phyloP scores from a whole-genome alignment of 2,888 invertebrate genomes.

The Schizotus pectinicornis region DNA sequence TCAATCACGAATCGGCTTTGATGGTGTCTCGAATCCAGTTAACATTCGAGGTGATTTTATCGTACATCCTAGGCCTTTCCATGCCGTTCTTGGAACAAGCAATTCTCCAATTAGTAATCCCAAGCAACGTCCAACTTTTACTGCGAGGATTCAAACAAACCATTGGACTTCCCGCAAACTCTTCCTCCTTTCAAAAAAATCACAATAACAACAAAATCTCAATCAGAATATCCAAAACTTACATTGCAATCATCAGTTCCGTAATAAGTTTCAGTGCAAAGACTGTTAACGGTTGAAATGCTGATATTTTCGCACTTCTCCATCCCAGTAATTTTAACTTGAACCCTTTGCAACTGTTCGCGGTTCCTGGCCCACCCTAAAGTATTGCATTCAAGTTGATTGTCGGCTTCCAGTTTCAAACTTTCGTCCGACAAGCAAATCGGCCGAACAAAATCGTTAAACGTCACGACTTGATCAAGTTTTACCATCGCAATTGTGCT shows the following conservation, averaged over 20 bases:
- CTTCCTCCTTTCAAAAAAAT: conserved; percentile 73
- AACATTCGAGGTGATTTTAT: conserved; percentile 80
- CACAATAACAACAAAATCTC: background rate
- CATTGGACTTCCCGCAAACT: conserved; percentile 87
- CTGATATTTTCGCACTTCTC: conserved; percentile 85
- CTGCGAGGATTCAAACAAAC: conserved; percentile 76
- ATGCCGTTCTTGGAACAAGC: conserved; percentile 80
- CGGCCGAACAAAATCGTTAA: conserved; percentile 84
- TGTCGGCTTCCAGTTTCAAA: conserved; percentile 50
- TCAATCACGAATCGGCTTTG: conserved; percentile 50
- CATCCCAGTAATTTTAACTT: conserved; percentile 78
- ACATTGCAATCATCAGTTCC: conserved; percentile 85
- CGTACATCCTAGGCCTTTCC: conserved; percentile 82
- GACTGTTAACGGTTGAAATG: conserved; percentile 80
- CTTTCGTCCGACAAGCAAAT: conserved; percentile 76
- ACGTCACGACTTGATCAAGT: conserved; percentile 74
- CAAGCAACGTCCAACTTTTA: conserved; percentile 79
- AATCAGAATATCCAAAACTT: conserved; percentile 55
- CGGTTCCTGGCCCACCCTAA: conserved; percentile 86
- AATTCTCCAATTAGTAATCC: conserved; percentile 85
- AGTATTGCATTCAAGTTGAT: conserved; percentile 73
- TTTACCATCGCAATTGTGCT: conserved; percentile 83
- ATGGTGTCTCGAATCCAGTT: conserved; percentile 86
- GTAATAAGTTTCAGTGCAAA: conserved; percentile 82
- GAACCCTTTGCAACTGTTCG: conserved; percentile 81